Conservation (phyloP, 2,888 invertebrate species). For the Thymelicus sylvestris region DNA sequence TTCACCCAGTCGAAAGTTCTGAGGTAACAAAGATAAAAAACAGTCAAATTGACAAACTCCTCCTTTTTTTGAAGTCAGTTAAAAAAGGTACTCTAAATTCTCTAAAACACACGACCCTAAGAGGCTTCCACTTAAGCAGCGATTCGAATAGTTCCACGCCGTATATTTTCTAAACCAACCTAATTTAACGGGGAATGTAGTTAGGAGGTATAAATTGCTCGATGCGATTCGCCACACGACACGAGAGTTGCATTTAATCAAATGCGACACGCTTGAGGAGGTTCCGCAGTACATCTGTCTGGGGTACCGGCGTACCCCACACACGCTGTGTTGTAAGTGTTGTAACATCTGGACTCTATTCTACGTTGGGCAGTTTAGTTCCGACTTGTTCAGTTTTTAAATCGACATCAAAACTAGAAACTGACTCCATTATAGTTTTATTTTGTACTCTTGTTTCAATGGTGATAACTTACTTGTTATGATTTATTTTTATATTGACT, state of each 20-base stretch:
- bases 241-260: slow-evolving; percentile 43
- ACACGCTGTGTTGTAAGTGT: background rate
- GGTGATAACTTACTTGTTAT: no score
- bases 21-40: no score
- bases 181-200: slow-evolving; percentile 19
- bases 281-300: slow-evolving; percentile 42
- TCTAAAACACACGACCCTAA: background rate
- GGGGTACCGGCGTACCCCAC: slow-evolving; percentile 30
- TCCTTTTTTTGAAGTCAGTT: no score
- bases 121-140: slow-evolving; percentile 2
- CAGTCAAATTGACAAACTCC: no score
- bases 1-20: no score
- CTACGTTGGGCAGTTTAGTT: background rate
- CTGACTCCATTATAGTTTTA: no score
- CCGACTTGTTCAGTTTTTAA: background rate
- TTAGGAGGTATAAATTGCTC: slow-evolving; percentile 22
- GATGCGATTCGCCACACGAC: slow-evolving; percentile 16
- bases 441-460: no score
- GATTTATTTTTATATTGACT: no score
- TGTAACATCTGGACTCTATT: slow-evolving; percentile 9
- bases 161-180: slow-evolving; percentile 26
- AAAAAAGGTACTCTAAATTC: background rate
- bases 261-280: slow-evolving; percentile 43
- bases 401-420: background rate
- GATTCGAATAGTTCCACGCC: slow-evolving; percentile 14